These are phyloP conservation scores for Otolemur garnettii DNA, from an alignment of 2,113 vertebrate species.

Conservation along the genomic window DNA sequence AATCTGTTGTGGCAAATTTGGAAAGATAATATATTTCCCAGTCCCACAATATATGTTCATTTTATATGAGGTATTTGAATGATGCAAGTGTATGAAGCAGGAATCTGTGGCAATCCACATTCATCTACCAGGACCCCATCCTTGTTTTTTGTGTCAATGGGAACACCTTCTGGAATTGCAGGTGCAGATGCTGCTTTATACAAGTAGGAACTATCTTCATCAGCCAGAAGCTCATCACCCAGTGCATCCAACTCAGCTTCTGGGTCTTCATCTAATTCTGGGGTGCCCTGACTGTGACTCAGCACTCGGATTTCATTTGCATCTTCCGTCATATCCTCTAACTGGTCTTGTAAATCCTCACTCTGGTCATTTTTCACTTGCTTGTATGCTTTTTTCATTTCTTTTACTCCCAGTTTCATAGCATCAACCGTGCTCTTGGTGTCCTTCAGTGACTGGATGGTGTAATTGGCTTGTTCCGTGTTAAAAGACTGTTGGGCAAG, in stretches of 20 bases:
- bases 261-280: constrained; percentile 96
- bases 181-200: constrained; percentile 80
- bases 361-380: too few species aligned
- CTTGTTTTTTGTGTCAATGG: too few species aligned
- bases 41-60: constrained; percentile 73
- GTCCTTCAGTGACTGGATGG: too few species aligned
- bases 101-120: too few species aligned
- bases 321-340: constrained; percentile 99
- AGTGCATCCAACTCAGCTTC: constrained; percentile 97
- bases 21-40: constrained; percentile 80
- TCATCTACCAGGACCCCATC: too few species aligned
- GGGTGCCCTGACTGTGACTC: constrained; percentile 96
- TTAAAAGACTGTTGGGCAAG: too few species aligned
- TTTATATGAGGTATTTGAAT: constrained; percentile 71
- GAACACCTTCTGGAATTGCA: too few species aligned
- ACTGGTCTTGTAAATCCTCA: constrained; percentile 96
- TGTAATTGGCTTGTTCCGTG: too few species aligned
- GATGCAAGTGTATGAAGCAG: background rate
- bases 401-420: too few species aligned
- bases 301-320: constrained; percentile 96
- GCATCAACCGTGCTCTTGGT: too few species aligned
- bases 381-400: too few species aligned
- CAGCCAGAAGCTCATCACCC: constrained; percentile 96
- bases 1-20: constrained; percentile 78
- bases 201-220: constrained; percentile 97